Evolutionary conservation across 2,113 vertebrate species (phyloP), one percentile per base, ranked within the genome.

Genomic region (Xenopus laevis): DNA sequence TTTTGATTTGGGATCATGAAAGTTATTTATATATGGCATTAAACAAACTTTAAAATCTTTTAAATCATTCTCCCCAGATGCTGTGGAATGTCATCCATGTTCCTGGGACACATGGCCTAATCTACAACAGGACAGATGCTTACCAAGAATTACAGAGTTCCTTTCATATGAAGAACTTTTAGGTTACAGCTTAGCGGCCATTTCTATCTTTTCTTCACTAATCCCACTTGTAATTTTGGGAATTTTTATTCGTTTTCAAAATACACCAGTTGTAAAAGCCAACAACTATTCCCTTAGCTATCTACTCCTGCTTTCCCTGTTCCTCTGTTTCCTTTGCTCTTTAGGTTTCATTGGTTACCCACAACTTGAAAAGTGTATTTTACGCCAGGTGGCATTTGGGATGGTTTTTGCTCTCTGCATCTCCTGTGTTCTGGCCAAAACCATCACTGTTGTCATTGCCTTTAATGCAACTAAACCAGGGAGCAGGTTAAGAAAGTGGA

Each of bases 351-450:
- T 78, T 60, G 75, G 68, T 8, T 65, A 59, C 13, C 74, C 74
- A 7, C 60, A 20, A 27, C 30, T 16, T 47, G 45, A 45, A 33
- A 74, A 7, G 13, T 74, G 76, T 21, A 23, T 80, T 0, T 16
- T 78, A 7, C 55, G 63, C 17, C 71, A 78, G 53, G 23, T 71
- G 10, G 21, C 66, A 57, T 80, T 80, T 71, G 74, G 75, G 5
- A 17, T 69, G 4, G 16, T 59, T 44, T 81, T 79, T 62, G 65
- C 71, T 7, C 4, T 78, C 7, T 50, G 61, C 10, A 12, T 82
- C 33, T 81, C 79, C 16, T 18, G 65, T 15, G 66, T 82, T 15
- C 64, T 82, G 18, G 79, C 71, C 5, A 81, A 79, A 74, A 81
- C 75, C 1, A 20, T 78, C 10, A 77, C 52, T 1, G 71, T 79